Conservation (phyloP, 2,113 vertebrate species). For the Eolophus roseicapilla region DNA sequence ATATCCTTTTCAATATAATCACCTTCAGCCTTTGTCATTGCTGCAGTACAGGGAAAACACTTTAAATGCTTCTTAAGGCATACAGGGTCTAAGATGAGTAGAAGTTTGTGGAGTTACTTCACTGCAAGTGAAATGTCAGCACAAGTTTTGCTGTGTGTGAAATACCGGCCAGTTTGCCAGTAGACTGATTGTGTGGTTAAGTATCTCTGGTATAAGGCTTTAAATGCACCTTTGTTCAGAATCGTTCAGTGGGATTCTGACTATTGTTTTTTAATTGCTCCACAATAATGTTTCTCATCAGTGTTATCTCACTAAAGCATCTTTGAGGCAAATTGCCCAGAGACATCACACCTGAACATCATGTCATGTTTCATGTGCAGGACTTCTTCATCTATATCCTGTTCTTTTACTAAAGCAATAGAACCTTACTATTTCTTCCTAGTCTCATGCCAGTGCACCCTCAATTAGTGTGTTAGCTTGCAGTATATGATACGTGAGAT, state of each 20-base stretch:
- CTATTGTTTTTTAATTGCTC: not conserved
- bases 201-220: not conserved
- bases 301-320: not conserved
- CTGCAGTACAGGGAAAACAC: not conserved
- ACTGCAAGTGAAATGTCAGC: not conserved
- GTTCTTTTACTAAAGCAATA: not conserved
- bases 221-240: not conserved
- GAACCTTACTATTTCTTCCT: not conserved
- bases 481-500: rapidly evolving
- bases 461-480: not conserved
- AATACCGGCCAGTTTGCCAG: not conserved
- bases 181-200: not conserved
- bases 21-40: not conserved
- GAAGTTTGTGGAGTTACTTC: not conserved
- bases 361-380: not conserved
- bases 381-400: too few species aligned
- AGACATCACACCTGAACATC: not conserved
- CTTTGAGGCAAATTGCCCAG: not conserved
- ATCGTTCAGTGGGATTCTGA: not conserved
- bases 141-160: not conserved
- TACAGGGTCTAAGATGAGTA: not conserved
- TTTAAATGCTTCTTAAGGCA: not conserved
- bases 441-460: not conserved
- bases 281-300: too few species aligned
- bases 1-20: not conserved